Evolutionary conservation across 2,797 vertebrate species (phyloP), one percentile per base, ranked within the genome.

Genomic region (Choloepus didactylus): DNA sequence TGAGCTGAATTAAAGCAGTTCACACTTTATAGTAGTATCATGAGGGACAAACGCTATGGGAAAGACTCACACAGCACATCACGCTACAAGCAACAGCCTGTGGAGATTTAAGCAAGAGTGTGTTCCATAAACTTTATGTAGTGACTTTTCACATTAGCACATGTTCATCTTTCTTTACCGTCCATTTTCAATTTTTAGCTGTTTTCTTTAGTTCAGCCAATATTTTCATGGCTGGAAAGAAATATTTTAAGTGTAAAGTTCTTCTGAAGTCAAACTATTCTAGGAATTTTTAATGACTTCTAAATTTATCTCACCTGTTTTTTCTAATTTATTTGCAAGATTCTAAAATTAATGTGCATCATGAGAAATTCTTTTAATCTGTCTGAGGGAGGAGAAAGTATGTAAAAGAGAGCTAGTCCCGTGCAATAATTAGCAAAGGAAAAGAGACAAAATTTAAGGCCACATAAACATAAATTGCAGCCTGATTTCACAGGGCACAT

Each of bases 271-370:
- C 88, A 70, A 87, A 77, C 29, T 41, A 35, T 56, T 77, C 15
- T 49, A 16, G 72, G 90, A 87, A 83, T 49, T 91, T 80, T 93
- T 83, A 93, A 91, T 75, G 60, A 89, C 66, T 87, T 89, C 76
- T 95, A 70, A 85, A 73, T 80, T 94, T 80, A 92, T 41, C 72
- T 14, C 46, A 84, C 91, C 77, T 72, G 41, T 4, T 66, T 93
- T 91, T 76, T 41, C 77, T 72, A 84, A 87, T 60, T 44, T 81
- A 62, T 51, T 80, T 85, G 93, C n/a, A 83, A 9, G 14, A 70
- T 84, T 81, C 49, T 87, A 46, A 72, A 91, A 76, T 87, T 84
- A 84, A 93, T 62, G 64, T 41, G 31, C 10, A 73, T 91, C 70
- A 66, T 41, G 6, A 66, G 49, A 49, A 75, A n/a, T n/a, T 23